Evolutionary conservation across 1,140 invertebrate species (phyloP), one percentile per base, ranked within the genome.

Genomic region (Papilio glaucus): DNA sequence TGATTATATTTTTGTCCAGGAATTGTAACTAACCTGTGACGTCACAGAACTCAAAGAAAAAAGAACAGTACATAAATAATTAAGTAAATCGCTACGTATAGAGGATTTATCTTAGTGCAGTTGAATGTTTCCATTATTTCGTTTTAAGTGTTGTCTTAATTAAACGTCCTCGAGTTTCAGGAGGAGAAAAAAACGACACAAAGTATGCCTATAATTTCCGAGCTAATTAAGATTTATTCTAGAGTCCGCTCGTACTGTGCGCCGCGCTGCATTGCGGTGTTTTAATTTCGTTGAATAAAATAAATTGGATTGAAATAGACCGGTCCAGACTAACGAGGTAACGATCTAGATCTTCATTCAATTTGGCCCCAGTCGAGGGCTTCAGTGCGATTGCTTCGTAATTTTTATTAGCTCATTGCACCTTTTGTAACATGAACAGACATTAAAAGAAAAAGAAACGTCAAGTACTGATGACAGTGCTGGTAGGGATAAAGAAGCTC

Each of bases 261-360:
- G 8, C 8, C 26, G 60, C 60, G n/a, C 60, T 62, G 60, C 60
- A 37, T 37, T 62, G 60, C 60, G 60, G 13, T 62, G 29, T 62
- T 62, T 62, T 62, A 62, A 62, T 62, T 62, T 62, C 5, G 6
- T 62, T 37, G 60, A 62, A 62, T 62, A 62, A 62, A 62, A 62
- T 62, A 37, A 62, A 62, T 62, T 62, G 60, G 60, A 29, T 62
- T 62, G 26, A 12, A 62, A 37, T 62, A 37, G 26, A 62, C 13
- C 60, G 60, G 60, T 8, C 1, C 29, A 26, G 10, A 62, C 60
- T 37, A 37, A 37, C 60, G 33, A 29, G 8, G 24, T 37, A 37
- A 37, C 60, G 9, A 26, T 61, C 57, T 18, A 37, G 60, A 62
- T 62, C 49, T 57, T 57, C 60, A 62, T 62, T 62, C 60, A 12